Base-by-base conservation (phyloP, 2,888 invertebrate species). In the Agapostemon virescens region DNA sequence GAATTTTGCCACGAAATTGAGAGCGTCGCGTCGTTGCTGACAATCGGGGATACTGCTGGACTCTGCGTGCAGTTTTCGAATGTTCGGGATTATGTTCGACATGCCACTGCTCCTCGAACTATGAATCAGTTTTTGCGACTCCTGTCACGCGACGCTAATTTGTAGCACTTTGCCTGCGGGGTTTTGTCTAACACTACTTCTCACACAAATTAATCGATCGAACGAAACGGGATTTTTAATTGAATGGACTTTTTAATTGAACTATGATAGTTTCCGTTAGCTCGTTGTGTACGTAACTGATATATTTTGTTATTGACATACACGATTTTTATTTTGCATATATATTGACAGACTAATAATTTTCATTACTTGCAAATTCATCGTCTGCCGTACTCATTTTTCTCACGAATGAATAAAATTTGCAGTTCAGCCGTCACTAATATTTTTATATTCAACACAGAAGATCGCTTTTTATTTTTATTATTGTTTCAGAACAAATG, bases 1-100 rank as follows among this genome's bases (percentile, higher is more conserved):
- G 68, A 55, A 70, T 78, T 79, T 69, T 69, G n/a, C 15, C n/a
- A 23, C 66, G 78, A 58, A 36, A 69, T 66, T 69, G 30, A 30
- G 33, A n/a, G 15, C 58, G 45, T 23, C 38, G 40, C 49, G 45
- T 69, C 68, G 52, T 33, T 36, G 9, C 40, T 38, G 20, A 55
- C 36, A 23, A 23, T 69, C 55, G 40, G 6, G 26, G 40, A 40
- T 26, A 30, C 69, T 20, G n/a, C 26, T 0, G 23, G 69, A n/a
- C 23, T 40, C 55, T 26, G 40, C 26, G 38, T 58, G 38, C 40
- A 36, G 20, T 38, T 69, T 26, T 61, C 58, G 55, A 40, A 40
- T 17, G 17, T 38, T 20, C n/a, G 20, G 36, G 38, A 38, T 55
- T 69, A 26, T 20, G 55, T 26, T 61, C 20, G 61, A 61, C 61